These are phyloP conservation scores for Drosophila rellima DNA, from an alignment of 2,888 invertebrate species.

Conservation along the genomic window DNA sequence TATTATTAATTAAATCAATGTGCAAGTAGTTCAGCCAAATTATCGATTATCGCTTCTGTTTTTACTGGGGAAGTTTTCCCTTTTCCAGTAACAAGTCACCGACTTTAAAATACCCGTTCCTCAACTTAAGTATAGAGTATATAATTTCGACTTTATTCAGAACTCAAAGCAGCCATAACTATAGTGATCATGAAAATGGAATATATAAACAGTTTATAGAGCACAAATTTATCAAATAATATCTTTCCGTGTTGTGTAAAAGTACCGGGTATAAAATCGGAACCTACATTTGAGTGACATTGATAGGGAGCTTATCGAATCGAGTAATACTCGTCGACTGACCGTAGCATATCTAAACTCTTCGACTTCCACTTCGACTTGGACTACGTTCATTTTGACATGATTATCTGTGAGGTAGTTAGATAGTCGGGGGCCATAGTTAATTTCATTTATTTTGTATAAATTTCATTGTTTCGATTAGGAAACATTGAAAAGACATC, in stretches of 20 bases:
- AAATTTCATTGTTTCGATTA: conserved; percentile 60
- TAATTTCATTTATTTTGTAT: conserved; percentile 76
- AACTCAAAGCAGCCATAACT: background rate
- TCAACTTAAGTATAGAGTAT: background rate
- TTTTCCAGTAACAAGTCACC: background rate
- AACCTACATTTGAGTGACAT: conserved; percentile 40
- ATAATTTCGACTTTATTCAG: background rate
- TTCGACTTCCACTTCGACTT: conserved; percentile 10
- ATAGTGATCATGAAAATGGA: too few species aligned
- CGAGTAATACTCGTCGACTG: conserved; percentile 38
- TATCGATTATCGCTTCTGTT: conserved; percentile 32
- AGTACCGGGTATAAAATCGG: conserved; percentile 4
- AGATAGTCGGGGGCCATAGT: conserved; percentile 56
- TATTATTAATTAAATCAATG: conserved; percentile 79
- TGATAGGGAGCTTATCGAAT: conserved; percentile 44
- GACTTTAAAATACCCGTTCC: background rate
- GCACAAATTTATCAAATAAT: background rate
- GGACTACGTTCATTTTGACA: conserved; percentile 50
- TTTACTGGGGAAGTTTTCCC: background rate
- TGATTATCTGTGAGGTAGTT: conserved; percentile 58
- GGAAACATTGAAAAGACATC: conserved; percentile 72
- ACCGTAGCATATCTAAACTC: conserved; percentile 46
- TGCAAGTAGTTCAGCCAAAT: conserved; percentile 20
- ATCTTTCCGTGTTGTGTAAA: background rate
- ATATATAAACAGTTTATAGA: too few species aligned